Conservation (phyloP, 2,888 invertebrate species). For the Sympetrum striolatum region DNA sequence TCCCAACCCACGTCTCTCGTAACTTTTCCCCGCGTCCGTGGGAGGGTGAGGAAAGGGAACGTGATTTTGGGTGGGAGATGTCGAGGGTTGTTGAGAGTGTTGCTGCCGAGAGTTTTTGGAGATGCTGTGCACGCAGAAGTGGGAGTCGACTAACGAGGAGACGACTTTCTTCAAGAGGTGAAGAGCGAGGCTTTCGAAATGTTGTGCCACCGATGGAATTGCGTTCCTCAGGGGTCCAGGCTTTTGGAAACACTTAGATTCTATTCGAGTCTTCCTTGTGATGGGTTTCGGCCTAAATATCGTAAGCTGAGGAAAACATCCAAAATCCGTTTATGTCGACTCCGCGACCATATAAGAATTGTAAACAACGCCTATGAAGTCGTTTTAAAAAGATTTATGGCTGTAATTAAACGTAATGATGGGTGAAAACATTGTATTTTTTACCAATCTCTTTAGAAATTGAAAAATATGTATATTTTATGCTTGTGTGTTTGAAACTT, state of each 20-base stretch:
- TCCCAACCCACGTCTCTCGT: neutral
- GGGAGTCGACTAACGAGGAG: neutral
- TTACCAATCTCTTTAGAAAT: too few species aligned
- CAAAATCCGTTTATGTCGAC: neutral
- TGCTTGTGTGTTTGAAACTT: too few species aligned
- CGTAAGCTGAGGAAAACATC: neutral
- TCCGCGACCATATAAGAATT: neutral
- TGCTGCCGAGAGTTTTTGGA: neutral
- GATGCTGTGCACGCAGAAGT: neutral
- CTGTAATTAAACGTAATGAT: too few species aligned
- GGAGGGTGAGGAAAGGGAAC: neutral
- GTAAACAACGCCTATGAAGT: too few species aligned
- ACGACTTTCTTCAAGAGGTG: neutral
- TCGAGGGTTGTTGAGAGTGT: neutral
- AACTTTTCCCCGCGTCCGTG: neutral
- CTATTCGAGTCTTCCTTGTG: neutral
- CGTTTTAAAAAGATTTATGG: too few species aligned
- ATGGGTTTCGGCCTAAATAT: neutral
- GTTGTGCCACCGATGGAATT: neutral
- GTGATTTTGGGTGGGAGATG: neutral
- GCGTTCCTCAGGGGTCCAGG: neutral
- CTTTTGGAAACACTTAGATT: neutral
- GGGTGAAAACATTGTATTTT: too few species aligned
- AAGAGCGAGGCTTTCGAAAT: neutral
- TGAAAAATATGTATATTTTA: too few species aligned